phyloP scores from a whole-genome alignment of 2,888 invertebrate genomes.

The Pandemis cinnamomeana region DNA sequence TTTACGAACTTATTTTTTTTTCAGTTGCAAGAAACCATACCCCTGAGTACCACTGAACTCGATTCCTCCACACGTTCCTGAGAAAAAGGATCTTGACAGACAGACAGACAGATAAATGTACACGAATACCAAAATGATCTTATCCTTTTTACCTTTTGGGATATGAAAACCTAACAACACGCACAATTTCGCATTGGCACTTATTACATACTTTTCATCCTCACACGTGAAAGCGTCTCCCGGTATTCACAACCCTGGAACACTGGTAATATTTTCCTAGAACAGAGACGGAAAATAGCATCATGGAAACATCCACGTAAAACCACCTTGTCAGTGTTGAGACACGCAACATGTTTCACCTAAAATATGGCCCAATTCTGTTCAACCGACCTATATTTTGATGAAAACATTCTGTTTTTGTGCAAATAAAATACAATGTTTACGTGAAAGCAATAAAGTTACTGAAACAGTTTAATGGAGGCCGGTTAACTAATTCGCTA shows the following conservation, averaged over 20 bases:
- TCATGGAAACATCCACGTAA: conserved; percentile 7
- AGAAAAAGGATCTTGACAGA: too few relatives aligned
- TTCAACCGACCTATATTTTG: conserved; percentile 24
- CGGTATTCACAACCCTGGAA: not conserved
- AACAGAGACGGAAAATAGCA: conserved; percentile 6
- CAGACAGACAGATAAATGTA: too few relatives aligned
- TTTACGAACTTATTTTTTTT: too few relatives aligned
- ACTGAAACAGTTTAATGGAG: conserved; percentile 22
- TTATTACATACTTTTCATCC: not conserved
- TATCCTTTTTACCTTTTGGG: too few relatives aligned
- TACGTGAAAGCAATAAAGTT: conserved; percentile 13
- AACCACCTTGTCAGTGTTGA: conserved; percentile 24
- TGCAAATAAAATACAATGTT: conserved; percentile 32
- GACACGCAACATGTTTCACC: conserved; percentile 27
- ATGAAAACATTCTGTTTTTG: conserved; percentile 23
- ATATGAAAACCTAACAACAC: too few relatives aligned
- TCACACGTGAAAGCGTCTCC: not conserved
- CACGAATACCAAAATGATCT: too few relatives aligned
- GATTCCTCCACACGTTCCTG: too few relatives aligned
- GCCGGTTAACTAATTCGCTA: conserved; percentile 25
- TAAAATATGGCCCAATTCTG: conserved; percentile 28
- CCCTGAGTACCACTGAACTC: too few relatives aligned
- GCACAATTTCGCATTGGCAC: not conserved
- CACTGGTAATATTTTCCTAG: conserved; percentile 5
- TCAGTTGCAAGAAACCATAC: too few relatives aligned